Evolutionary conservation across 2,888 invertebrate genomes (phyloP), one percentile per base, ranked within the genome.

Genomic region (Cephus runcator): DNA sequence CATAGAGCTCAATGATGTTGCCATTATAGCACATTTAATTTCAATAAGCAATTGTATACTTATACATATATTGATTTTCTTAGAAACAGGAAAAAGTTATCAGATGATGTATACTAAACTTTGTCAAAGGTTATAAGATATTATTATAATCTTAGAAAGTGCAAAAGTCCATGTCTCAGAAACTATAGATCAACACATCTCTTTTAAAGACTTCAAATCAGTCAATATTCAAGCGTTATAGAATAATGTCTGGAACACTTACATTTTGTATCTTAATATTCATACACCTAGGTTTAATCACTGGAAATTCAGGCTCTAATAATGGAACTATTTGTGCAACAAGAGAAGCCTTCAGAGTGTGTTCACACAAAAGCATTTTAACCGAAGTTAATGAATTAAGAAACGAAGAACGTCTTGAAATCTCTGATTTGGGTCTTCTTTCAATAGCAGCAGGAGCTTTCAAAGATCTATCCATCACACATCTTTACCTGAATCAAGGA

Each of bases 381-480:
- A 76, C 80, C 30, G 76, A 83, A 12, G 86, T 85, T 11, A 80
- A 75, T 0, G 79, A 83, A 33, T 31, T 33, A 1, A 69, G 79
- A 12, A 69, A 34, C 6, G 80, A 81, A 15, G 56, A 79, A 6
- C 56, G 75, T 11, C 56, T 85, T 12, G 74, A 79, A 3, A 78
- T 85, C 33, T 34, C 40, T 11, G 77, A 86, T 56, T 23, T 86
- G 36, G 73, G 83, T 33, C 83, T 86, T 2, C n/a, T 81, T 12
- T 77, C 82, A 3, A 83, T 86, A 23, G 75, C 69, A 1, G 81
- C 82, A 23, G 76, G 81, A 11, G 82, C 85, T 3, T 86, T 86
- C 74, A 82, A 83, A 12, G 80, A 86, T 69, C 69, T 86, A 1
- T 73, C 79, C 3, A 73, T 78, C 30, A 80, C 33, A 0, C 34